Evolutionary conservation across 2,888 invertebrate genomes (phyloP), one percentile per base, ranked within the genome.

Genomic region (Leucozona laternaria): DNA sequence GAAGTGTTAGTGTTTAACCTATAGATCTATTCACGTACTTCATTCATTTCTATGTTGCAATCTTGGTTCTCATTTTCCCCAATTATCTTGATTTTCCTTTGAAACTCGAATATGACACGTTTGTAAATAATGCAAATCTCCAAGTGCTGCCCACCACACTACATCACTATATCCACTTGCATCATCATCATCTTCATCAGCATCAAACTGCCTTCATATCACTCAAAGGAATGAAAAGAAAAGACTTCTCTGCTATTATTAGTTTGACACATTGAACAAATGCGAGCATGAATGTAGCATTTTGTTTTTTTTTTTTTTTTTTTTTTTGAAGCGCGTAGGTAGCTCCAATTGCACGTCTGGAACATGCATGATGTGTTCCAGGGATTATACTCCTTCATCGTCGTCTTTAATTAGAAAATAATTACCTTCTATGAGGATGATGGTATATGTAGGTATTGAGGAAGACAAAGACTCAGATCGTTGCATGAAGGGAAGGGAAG

Each of bases 321-420:
- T 34, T 50, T 34, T 48, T 20, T 34, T 62, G 43, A 22, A 37
- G 34, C 50, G 48, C 50, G 68, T 68, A 68, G 68, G 68, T 50
- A 34, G 68, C 34, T 53, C 2, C 34, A 22, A 10, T 20, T 13
- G 11, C 11, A 48, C 17, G 48, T 45, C 64, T 48, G 45, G 45
- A 28, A 64, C 79, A 76, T 68, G 55, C 77, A 68, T 73, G 71
- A 58, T 22, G 57, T 57, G 17, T 79, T 71, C 66, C 50, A 79
- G 71, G 58, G 84, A 80, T 79, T 76, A 76, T 89, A 88, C 64
- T 43, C 31, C 45, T 15, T 62, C 37, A 37, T 37, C 62, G 10
- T 43, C 89, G 91, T 91, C 91, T 91, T 91, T 91, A 91, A 91
- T 91, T 91, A 91, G 91, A 91, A 91, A 91, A 91, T 91, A 91